Conservation (phyloP, 1,140 invertebrate species). For the Drosophila equinoxialis region DNA sequence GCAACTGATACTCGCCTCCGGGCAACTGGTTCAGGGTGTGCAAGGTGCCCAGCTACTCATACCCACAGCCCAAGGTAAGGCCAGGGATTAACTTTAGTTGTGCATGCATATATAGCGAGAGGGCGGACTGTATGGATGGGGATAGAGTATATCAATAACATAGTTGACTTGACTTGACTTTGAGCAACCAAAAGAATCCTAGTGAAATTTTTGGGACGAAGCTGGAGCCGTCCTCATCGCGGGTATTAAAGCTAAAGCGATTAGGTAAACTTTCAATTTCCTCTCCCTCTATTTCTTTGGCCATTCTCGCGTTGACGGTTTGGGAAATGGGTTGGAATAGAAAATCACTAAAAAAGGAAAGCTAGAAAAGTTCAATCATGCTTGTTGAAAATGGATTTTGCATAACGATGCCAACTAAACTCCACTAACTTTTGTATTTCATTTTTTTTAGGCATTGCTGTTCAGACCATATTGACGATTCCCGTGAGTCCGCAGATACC, state of each 20-base stretch:
- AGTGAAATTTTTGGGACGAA: neutral
- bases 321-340: neutral
- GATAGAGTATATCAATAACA: constrained; percentile 62
- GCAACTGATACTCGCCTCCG: constrained; percentile 91
- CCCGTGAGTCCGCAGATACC: constrained; percentile 94
- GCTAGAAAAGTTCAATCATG: neutral
- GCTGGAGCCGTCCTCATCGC: neutral
- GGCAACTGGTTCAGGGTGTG: constrained; percentile 94
- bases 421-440: neutral
- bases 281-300: constrained; percentile 12
- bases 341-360: too few relatives aligned
- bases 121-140: neutral
- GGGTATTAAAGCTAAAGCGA: constrained; percentile 62
- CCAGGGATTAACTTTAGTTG: constrained; percentile 40
- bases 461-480: constrained; percentile 96
- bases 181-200: constrained; percentile 8
- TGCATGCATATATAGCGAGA: neutral
- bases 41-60: constrained; percentile 96
- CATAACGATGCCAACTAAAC: neutral
- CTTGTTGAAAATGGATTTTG: neutral
- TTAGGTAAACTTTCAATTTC: constrained; percentile 74
- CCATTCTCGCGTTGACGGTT: neutral
- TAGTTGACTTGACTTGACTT: constrained; percentile 72
- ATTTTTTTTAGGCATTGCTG: constrained; percentile 89
- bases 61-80: constrained; percentile 94